phyloP scores from a whole-genome alignment of 2,113 vertebrate species.

The Pseudorasbora parva region DNA sequence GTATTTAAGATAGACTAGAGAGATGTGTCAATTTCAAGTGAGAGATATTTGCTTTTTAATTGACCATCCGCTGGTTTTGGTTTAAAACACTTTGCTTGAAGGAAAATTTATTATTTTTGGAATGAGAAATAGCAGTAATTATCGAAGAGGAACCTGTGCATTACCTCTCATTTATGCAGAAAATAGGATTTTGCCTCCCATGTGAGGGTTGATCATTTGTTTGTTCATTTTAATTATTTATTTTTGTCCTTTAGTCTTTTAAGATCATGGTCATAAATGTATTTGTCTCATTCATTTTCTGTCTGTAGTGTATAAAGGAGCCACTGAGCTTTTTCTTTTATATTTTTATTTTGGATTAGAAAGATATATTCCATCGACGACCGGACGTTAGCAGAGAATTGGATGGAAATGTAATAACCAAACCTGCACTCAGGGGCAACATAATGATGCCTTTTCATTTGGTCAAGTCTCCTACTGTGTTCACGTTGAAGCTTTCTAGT shows the following conservation, averaged over 20 bases:
- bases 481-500: not conserved
- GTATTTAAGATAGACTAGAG: conserved; percentile 8
- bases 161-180: conserved; percentile 29
- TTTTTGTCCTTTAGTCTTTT: conserved; percentile 15
- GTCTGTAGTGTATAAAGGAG: conserved; percentile 4
- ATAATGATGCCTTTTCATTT: conserved; percentile 33
- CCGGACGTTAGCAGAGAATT: conserved; percentile 12
- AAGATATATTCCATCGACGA: conserved; percentile 15
- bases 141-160: conserved; percentile 38
- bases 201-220: conserved; percentile 22
- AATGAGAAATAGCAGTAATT: conserved; percentile 9
- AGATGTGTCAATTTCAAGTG: conserved; percentile 7
- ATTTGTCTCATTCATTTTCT: conserved; percentile 32
- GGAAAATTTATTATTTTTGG: conserved; percentile 8
- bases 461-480: conserved; percentile 10
- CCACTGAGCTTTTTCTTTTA: not conserved
- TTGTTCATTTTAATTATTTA: not conserved
- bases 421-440: conserved; percentile 20
- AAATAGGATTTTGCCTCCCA: not conserved
- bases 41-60: conserved; percentile 29
- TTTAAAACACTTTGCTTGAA: conserved; percentile 12
- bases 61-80: conserved; percentile 1
- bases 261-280: not conserved
- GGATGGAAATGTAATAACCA: conserved; percentile 13
- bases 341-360: not conserved